These are phyloP conservation scores for Toxotes lorentzi DNA, from an alignment of 2,797 vertebrate species.

Conservation along the genomic window DNA sequence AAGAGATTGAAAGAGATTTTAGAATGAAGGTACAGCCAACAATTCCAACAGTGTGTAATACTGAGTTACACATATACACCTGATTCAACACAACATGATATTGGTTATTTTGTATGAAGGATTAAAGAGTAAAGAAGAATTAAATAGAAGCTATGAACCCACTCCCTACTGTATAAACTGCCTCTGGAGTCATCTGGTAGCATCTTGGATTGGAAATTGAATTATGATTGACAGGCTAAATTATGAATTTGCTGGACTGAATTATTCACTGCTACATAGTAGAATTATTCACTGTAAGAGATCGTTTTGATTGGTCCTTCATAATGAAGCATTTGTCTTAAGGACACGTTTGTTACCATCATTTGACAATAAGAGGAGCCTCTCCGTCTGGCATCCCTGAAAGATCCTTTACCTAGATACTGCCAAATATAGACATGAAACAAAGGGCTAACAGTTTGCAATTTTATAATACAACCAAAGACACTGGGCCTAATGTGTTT, in stretches of 20 bases:
- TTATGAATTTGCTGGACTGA: not conserved
- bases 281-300: not conserved
- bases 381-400: conserved; percentile 73
- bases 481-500: not conserved
- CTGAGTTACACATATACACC: not conserved
- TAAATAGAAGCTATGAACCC: not conserved
- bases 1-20: too few species aligned
- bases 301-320: conserved; percentile 48
- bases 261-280: not conserved
- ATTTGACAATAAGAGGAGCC: conserved; percentile 43
- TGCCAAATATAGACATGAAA: conserved; percentile 56
- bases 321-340: conserved; percentile 9
- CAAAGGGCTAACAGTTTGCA: conserved; percentile 11
- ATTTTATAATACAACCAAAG: conserved; percentile 7
- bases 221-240: conserved; percentile 10
- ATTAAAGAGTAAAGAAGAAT: conserved; percentile 2
- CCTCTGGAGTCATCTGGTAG: not conserved
- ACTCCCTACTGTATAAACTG: not conserved
- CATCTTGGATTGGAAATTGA: not conserved
- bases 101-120: not conserved
- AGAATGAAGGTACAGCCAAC: too few species aligned
- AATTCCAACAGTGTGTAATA: too few species aligned
- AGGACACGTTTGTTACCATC: conserved; percentile 65
- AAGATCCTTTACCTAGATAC: conserved; percentile 78
- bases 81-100: not conserved